phyloP scores from a whole-genome alignment of 2,113 vertebrate species.

The Nibea albiflora region DNA sequence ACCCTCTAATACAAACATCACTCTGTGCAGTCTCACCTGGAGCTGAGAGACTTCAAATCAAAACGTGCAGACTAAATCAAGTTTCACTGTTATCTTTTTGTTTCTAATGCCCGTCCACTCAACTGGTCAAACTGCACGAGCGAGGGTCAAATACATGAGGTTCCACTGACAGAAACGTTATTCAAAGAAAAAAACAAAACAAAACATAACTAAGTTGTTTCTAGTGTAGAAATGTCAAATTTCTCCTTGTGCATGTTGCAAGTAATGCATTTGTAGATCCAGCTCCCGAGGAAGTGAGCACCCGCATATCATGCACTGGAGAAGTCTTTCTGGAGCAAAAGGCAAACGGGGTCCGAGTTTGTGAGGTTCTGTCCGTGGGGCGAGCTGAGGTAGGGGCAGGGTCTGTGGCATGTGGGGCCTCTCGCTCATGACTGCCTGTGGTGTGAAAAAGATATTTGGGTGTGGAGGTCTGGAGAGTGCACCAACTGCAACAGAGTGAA shows the following conservation, averaged over 20 bases:
- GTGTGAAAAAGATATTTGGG: conserved; percentile 81
- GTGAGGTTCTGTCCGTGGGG: conserved; percentile 72
- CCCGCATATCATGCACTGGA: conserved; percentile 86
- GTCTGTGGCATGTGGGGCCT: conserved; percentile 76
- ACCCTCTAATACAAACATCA: conserved; percentile 31
- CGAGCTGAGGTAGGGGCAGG: conserved; percentile 77
- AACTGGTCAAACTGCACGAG: conserved; percentile 27
- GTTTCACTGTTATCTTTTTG: conserved; percentile 29
- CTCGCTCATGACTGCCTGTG: conserved; percentile 78
- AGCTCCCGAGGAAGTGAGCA: conserved; percentile 81
- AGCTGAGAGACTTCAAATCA: conserved; percentile 27
- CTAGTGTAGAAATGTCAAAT: conserved; percentile 70
- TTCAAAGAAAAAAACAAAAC: conserved; percentile 24
- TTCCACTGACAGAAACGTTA: conserved; percentile 29
- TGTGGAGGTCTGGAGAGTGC: conserved; percentile 75
- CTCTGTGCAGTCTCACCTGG: conserved; percentile 27
- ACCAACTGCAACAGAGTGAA: conserved; percentile 78
- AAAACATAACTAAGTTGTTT: conserved; percentile 48
- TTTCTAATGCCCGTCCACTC: conserved; percentile 45
- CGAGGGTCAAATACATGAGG: conserved; percentile 51
- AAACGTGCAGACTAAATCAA: conserved; percentile 31
- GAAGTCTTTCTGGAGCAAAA: conserved; percentile 79
- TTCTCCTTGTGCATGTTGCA: conserved; percentile 86
- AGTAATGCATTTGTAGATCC: conserved; percentile 86
- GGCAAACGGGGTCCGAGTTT: conserved; percentile 79